Conservation (phyloP, 2,113 vertebrate genomes). For the Setophaga coronata region DNA sequence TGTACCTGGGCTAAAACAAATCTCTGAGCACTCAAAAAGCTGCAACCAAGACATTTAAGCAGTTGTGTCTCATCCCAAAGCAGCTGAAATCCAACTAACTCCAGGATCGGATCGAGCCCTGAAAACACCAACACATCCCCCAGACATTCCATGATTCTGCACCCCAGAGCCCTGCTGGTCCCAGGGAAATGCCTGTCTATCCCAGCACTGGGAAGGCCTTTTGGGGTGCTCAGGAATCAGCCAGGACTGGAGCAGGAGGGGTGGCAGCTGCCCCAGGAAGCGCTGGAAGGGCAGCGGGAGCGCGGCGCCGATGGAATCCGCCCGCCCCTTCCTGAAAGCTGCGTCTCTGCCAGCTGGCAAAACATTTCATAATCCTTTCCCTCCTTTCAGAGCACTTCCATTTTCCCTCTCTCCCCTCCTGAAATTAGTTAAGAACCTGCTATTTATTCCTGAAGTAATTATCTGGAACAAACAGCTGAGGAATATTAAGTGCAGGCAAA, state of each 20-base stretch:
- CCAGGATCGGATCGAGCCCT: accelerated
- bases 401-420: background rate
- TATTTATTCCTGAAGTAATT: background rate
- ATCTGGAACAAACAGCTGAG: background rate
- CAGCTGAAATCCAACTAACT: background rate
- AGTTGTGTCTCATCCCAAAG: background rate
- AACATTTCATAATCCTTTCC: background rate
- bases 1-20: background rate
- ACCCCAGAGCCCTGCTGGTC: background rate
- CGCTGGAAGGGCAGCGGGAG: background rate
- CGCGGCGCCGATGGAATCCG: background rate
- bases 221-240: background rate
- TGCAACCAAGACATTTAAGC: background rate
- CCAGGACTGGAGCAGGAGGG: background rate
- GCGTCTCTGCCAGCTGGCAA: background rate
- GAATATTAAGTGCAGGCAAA: background rate
- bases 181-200: background rate
- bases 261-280: background rate
- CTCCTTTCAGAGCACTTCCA: background rate
- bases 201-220: background rate
- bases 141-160: background rate
- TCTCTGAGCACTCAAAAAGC: background rate
- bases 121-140: background rate
- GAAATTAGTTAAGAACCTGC: background rate
- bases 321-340: background rate